These are phyloP conservation scores for Microtus ochrogaster DNA, from an alignment of 2,113 vertebrate species.

Conservation along the genomic window DNA sequence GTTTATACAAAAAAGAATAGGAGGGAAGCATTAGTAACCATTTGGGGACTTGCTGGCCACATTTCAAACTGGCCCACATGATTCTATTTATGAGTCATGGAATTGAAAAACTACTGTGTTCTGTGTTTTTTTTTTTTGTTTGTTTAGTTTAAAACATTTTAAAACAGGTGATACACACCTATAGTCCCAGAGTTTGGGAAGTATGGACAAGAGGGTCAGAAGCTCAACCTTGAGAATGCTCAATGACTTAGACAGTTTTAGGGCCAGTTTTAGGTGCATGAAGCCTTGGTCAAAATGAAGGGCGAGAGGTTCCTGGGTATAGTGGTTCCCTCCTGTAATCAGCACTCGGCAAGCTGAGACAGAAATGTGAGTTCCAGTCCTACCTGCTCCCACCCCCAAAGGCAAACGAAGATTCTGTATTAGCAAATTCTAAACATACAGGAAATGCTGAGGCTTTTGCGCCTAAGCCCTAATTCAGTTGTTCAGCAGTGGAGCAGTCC, in stretches of 20 bases:
- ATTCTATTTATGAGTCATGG: neutral
- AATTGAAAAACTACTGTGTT: neutral
- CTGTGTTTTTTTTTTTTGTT: neutral
- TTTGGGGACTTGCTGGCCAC: neutral
- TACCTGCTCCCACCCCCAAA: neutral
- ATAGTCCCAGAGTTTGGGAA: neutral
- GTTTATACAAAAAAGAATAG: conserved; percentile 44
- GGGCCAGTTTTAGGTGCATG: neutral
- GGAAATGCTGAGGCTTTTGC: conserved; percentile 17
- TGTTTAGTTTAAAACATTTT: neutral
- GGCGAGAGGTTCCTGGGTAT: neutral
- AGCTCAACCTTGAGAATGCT: neutral
- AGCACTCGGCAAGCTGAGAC: neutral
- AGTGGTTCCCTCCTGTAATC: neutral
- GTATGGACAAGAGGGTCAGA: neutral
- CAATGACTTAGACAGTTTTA: neutral
- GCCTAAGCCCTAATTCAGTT: neutral
- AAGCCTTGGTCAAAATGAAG: neutral
- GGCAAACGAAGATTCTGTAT: neutral
- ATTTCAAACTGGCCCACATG: neutral
- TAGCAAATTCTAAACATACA: conserved; percentile 35
- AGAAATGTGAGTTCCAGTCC: neutral
- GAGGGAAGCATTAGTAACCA: neutral
- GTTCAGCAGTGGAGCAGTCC: neutral
- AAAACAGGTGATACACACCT: neutral